Conservation (phyloP, 2,113 vertebrate species). For the Xiphophorus couchianus region DNA sequence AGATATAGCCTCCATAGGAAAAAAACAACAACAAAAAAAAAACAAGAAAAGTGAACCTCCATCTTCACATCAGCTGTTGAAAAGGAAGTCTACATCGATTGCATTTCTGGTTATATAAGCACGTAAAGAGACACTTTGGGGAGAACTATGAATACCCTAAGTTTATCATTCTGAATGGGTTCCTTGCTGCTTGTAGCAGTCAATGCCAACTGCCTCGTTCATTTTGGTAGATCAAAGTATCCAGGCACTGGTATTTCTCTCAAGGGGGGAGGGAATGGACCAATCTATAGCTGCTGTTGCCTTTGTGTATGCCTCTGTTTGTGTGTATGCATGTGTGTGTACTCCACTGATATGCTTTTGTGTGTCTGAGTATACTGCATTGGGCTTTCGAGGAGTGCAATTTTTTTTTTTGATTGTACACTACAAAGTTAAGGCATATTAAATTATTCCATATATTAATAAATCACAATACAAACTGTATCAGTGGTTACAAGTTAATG, state of each 20-base stretch:
- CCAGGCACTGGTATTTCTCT: constrained; percentile 48
- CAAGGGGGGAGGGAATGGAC: constrained; percentile 43
- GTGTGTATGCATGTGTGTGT: constrained; percentile 2
- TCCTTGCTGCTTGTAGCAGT: constrained; percentile 51
- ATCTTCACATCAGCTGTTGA: constrained; percentile 36
- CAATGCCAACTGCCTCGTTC: constrained; percentile 59
- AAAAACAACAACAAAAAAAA: constrained; percentile 18
- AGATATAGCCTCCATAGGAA: constrained; percentile 6
- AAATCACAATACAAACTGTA: not conserved
- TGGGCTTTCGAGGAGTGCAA: constrained; percentile 20
- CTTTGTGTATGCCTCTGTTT: constrained; percentile 1
- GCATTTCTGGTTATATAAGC: constrained; percentile 59
- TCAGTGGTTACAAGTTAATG: no score
- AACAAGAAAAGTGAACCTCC: constrained; percentile 17
- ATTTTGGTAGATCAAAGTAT: constrained; percentile 71
- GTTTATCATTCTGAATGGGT: constrained; percentile 44
- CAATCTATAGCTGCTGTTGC: constrained; percentile 42
- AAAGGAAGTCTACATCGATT: constrained; percentile 58
- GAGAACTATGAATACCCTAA: constrained; percentile 62
- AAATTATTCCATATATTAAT: not conserved
- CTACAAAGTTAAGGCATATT: not conserved
- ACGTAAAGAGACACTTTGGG: constrained; percentile 48
- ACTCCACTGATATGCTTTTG: constrained; percentile 23
- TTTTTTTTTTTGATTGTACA: no score
- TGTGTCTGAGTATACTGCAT: constrained; percentile 39